Base-by-base conservation (phyloP, 2,888 invertebrate genomes). In the Hylaea fasciaria region DNA sequence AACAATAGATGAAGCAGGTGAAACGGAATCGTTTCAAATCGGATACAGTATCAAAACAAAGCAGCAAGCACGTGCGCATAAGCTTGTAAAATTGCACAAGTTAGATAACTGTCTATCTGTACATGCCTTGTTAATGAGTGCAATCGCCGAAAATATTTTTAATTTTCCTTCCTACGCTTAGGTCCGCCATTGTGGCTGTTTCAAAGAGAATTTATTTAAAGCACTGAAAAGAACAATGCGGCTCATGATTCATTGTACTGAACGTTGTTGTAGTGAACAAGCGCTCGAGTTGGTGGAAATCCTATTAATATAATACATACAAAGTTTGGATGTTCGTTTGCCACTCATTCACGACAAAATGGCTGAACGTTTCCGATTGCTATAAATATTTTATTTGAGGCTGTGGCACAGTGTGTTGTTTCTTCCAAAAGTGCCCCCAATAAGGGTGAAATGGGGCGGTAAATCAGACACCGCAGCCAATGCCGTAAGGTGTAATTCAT, bases 121-220 rank as follows among this genome's bases (percentile, higher is more conserved):
- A 43, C 10, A 16, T 43, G 17, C 43, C 22, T 48, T 44, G 56
- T 56, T 48, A 62, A 62, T 57, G 70, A 69, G 41, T 47, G 61
- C 62, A 62, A 61, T 65, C 66, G 64, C 73, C 69, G 73, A 80
- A 81, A 81, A 77, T 78, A 74, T 64, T 82, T 86, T 87, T 86
- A 85, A 86, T 85, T 87, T 86, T 86, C 84, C 86, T 82, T 83
- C 82, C 86, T 77, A 72, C 77, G 73, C 77, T 84, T 81, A 67
- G 73, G 75, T 73, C 66, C 63, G 57, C 73, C 76, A 81, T 83
- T 85, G 81, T 81, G 78, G 76, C 77, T 74, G 73, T 73, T 73
- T 71, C 72, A 62, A 68, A 73, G 63, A 56, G 65, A 59, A 45
- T 56, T 62, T 56, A 59, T 63, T 59, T 53, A 46, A 57, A 57